Percentiles rank a stretch among this genome's conserved stretches.
phyloP scores from a whole-genome alignment of 2,888 invertebrate genomes.

The Tiliacea citrago region DNA sequence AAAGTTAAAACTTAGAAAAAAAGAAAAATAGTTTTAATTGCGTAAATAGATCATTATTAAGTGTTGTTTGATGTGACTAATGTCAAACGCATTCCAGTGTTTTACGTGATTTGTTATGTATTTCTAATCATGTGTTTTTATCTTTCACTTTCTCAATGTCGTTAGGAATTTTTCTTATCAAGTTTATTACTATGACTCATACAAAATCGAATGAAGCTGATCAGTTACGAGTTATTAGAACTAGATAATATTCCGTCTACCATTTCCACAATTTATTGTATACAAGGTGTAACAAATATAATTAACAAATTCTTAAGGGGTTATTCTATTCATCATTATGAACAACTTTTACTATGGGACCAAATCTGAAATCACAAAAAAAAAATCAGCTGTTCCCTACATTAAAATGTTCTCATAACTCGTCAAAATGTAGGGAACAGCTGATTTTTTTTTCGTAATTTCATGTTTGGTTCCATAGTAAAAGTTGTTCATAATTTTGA shows the following conservation, averaged over 20 bases:
- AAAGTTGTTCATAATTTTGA: no score
- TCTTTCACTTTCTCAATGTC: not conserved
- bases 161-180: conserved; percentile 2
- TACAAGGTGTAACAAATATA: no score
- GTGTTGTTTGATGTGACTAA: conserved; percentile 45
- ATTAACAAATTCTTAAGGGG: no score
- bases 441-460: no score
- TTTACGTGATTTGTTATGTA: not conserved
- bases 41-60: conserved; percentile 12
- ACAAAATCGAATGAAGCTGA: not conserved
- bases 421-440: no score
- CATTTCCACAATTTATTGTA: not conserved
- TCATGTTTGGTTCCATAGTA: no score
- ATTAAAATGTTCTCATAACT: no score
- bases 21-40: not conserved
- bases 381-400: no score
- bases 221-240: not conserved
- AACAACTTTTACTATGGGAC: no score
- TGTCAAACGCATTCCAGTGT: not conserved
- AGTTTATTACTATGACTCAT: not conserved
- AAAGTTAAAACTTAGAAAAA: not conserved
- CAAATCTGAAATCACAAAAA: no score
- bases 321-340: no score
- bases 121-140: conserved; percentile 7
- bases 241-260: not conserved